These are phyloP conservation scores for Microdon myrmicae DNA, from an alignment of 2,888 invertebrate species.

Conservation along the genomic window DNA sequence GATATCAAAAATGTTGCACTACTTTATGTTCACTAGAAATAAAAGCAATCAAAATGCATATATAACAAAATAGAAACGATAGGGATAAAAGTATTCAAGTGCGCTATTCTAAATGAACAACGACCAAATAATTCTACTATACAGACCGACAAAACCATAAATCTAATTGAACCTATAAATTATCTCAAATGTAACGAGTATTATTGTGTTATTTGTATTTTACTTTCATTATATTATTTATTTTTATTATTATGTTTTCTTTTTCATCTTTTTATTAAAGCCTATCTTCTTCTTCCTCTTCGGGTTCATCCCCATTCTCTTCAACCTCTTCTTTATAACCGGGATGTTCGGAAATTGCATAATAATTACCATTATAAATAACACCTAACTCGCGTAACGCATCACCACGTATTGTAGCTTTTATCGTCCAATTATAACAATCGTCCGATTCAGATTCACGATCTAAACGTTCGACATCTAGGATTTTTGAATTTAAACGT, in stretches of 20 bases:
- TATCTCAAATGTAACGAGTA: conserved; percentile 13
- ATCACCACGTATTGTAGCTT: conserved; percentile 92
- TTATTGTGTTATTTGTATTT: conserved; percentile 27
- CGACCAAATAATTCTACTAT: conserved; percentile 11
- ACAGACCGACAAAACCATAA: conserved; percentile 24
- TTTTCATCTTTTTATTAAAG: conserved; percentile 68
- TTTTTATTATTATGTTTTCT: conserved; percentile 54
- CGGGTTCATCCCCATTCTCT: conserved; percentile 84
- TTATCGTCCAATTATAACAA: conserved; percentile 96
- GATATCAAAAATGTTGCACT: no score
- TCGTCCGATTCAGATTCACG: conserved; percentile 93
- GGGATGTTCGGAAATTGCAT: conserved; percentile 94
- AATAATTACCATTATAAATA: conserved; percentile 94
- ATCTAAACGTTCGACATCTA: conserved; percentile 92
- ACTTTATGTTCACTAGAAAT: no score
- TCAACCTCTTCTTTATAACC: conserved; percentile 92
- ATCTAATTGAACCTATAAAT: conserved; percentile 24
- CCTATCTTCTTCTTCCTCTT: conserved; percentile 79
- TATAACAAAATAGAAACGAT: no score
- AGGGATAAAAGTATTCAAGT: no score
- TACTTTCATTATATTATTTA: conserved; percentile 15
- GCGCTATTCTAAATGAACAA: conserved; percentile 23
- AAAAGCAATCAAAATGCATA: no score
- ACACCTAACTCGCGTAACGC: conserved; percentile 90
- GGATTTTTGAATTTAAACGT: conserved; percentile 89